These are phyloP conservation scores for Enteromius thamalakanensis DNA, from an alignment of 2,797 vertebrate species.

Conservation along the genomic window DNA sequence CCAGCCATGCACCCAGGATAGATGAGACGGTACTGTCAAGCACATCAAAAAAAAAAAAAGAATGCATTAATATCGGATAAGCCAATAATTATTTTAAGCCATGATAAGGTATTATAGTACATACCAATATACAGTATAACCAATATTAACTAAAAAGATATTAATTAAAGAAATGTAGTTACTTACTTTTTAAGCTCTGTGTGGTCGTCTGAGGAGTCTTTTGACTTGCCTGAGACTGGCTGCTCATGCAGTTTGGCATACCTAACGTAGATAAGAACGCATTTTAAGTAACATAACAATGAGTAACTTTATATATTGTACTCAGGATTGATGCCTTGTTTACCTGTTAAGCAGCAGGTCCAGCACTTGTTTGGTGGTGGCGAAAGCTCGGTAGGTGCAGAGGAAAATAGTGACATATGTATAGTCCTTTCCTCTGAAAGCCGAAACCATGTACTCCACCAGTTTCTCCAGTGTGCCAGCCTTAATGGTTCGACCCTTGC, in stretches of 20 bases:
- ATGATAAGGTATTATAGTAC: neutral
- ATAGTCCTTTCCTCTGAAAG: conserved; percentile 94
- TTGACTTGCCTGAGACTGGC: conserved; percentile 75
- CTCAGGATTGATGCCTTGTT: neutral
- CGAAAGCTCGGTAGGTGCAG: conserved; percentile 95
- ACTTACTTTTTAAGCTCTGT: conserved; percentile 84
- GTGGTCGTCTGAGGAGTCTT: conserved; percentile 77
- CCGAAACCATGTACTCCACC: conserved; percentile 97
- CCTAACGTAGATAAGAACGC: conserved; percentile 61
- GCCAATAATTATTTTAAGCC: neutral
- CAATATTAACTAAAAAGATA: neutral
- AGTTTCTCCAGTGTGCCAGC: conserved; percentile 95
- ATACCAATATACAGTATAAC: neutral
- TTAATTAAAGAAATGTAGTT: neutral
- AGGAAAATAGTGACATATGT: conserved; percentile 98
- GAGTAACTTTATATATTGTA: neutral
- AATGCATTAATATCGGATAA: neutral
- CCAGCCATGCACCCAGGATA: conserved; percentile 88
- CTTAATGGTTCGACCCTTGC: conserved; percentile 96
- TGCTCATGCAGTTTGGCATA: conserved; percentile 82
- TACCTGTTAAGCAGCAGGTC: conserved; percentile 96
- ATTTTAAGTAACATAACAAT: neutral
- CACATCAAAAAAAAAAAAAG: neutral
- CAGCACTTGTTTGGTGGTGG: conserved; percentile 93
- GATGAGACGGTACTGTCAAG: conserved; percentile 83